Conservation (phyloP, 2,888 invertebrate species). For the Raillietiella orientalis region DNA sequence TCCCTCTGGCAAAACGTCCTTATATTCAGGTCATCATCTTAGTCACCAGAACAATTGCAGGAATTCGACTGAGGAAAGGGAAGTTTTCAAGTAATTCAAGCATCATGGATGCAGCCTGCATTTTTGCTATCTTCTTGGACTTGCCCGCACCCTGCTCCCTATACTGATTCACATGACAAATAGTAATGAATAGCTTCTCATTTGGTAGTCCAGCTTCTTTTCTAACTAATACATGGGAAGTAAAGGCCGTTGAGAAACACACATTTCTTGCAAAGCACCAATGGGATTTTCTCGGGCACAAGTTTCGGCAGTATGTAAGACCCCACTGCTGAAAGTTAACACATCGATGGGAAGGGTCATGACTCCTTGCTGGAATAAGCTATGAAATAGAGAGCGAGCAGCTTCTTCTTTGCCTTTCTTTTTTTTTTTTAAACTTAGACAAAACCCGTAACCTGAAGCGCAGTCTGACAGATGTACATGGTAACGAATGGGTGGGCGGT, state of each 20-base stretch:
- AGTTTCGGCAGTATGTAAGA: no score
- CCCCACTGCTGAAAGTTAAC: no score
- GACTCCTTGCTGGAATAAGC: conserved; percentile 14
- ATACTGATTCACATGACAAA: conserved; percentile 54
- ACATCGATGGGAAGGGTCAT: no score
- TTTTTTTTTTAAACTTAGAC: conserved; percentile 85
- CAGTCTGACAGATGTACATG: conserved; percentile 61
- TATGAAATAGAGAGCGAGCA: conserved; percentile 60
- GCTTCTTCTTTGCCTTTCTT: conserved; percentile 93
- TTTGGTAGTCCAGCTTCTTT: conserved; percentile 59
- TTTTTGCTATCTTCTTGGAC: conserved; percentile 82
- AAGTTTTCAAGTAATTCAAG: conserved; percentile 34
- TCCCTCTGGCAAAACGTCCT: no score
- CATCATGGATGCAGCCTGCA: conserved; percentile 85
- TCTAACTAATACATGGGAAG: conserved; percentile 71
- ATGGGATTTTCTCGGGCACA: conserved; percentile 72
- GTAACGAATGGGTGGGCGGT: conserved; percentile 86
- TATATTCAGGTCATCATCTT: no score
- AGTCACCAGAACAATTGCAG: no score
- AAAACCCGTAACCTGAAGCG: conserved; percentile 53
- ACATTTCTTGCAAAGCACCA: conserved; percentile 66
- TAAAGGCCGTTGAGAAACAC: conserved; percentile 82
- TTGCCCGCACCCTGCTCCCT: conserved; percentile 42
- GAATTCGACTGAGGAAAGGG: no score
- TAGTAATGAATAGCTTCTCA: conserved; percentile 70